These are phyloP conservation scores for Sycophila sp. DNA, from an alignment of 1,140 invertebrate species.

Conservation along the genomic window DNA sequence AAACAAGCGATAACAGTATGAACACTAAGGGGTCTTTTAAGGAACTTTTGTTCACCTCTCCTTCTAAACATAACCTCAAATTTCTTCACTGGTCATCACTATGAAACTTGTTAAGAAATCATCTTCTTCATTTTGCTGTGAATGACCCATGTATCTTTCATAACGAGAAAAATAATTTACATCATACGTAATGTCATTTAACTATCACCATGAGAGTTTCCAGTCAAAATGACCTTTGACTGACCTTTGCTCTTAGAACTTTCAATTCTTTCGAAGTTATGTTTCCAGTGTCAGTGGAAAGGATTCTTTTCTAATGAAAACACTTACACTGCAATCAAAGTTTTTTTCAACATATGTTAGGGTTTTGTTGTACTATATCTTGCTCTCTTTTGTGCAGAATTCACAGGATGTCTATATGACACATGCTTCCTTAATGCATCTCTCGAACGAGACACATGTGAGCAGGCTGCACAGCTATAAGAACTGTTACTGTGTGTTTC, in stretches of 20 bases:
- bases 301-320: constrained; percentile 38
- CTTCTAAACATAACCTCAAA: constrained; percentile 35
- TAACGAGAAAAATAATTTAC: neutral
- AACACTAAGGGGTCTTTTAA: constrained; percentile 40
- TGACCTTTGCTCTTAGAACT: constrained; percentile 8
- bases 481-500: constrained; percentile 88
- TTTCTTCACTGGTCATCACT: constrained; percentile 5
- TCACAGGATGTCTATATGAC: constrained; percentile 81
- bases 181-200: neutral
- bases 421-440: constrained; percentile 89
- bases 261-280: constrained; percentile 31
- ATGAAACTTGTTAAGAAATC: neutral
- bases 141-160: too few species aligned
- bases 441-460: constrained; percentile 84
- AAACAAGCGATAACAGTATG: constrained; percentile 41
- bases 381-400: constrained; percentile 60
- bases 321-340: constrained; percentile 36
- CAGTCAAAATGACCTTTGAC: constrained; percentile 25
- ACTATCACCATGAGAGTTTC: constrained; percentile 7
- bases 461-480: constrained; percentile 83
- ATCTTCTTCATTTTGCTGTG: constrained; percentile 4
- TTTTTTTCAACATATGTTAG: constrained; percentile 32
- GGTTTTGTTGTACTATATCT: constrained; percentile 55
- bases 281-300: constrained; percentile 36
- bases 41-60: constrained; percentile 39